Evolutionary conservation across 2,797 vertebrate species (phyloP), one percentile per base, ranked within the genome.

Genomic region (Lutjanus argentimaculatus): DNA sequence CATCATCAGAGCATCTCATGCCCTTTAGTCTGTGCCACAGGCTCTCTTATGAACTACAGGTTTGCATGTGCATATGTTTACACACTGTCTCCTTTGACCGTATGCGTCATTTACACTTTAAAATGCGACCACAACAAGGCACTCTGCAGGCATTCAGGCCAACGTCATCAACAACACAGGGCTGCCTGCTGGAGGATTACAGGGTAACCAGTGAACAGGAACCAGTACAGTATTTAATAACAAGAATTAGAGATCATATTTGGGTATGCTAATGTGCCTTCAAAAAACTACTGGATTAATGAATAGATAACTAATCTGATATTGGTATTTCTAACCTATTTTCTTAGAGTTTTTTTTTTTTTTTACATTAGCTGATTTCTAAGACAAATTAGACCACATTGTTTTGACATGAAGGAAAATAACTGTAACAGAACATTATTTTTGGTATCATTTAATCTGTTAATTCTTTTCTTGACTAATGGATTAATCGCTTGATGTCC

Each of bases 1-100:
- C 88, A 85, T 91, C 89, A 91, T 45, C 65, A 30, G 57, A 72
- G 78, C 74, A 64, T 67, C 79, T 75, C 69, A 13, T 51, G 82
- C 61, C 65, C 62, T 84, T 69, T 51, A 68, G 46, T 67, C 57
- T 48, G 76, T 10, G 36, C 69, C 68, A 65, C 72, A 43, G 79
- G 53, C 61, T 72, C 72, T 59, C 59, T 81, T 45, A 19, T 67
- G 63, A 67, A 68, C 75, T 36, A 46, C 81, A 80, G 10, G 61
- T 68, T 79, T 80, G 52, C 70, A 46, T 86, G 57, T 72, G 45
- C 22, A 30, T 72, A 52, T 57, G 74, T 78, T 69, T 68, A 70
- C 76, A 83, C 66, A 62, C 66, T 2, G 65, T 63, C 51, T 74
- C 68, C 77, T 46, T n/a, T 3, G 40, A 53, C 25, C 7, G 13